phyloP scores from a whole-genome alignment of 2,888 invertebrate species.

The Tuberolachnus salignus region DNA sequence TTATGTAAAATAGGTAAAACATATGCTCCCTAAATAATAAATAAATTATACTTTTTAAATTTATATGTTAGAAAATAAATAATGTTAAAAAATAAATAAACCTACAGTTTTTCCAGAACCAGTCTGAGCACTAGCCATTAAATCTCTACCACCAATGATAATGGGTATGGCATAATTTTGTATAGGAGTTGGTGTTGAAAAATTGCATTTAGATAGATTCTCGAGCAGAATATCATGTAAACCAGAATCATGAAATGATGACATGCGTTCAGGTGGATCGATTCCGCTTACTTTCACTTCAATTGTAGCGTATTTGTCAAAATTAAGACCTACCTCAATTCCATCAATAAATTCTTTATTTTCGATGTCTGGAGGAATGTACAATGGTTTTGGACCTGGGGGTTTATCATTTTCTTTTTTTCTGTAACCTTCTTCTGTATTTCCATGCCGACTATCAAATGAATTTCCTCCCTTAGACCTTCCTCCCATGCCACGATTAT shows the following conservation, averaged over 20 bases:
- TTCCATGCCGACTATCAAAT: conserved; percentile 48
- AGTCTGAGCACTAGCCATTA: conserved; percentile 98
- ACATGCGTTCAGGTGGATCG: conserved; percentile 69
- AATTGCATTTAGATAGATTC: conserved; percentile 81
- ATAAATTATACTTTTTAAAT: background rate
- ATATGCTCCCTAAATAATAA: conserved; percentile 78
- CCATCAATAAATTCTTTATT: conserved; percentile 68
- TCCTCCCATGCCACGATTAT: conserved; percentile 58
- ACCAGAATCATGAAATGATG: conserved; percentile 75
- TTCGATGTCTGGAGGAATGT: conserved; percentile 77
- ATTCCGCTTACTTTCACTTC: conserved; percentile 83
- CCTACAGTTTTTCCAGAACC: conserved; percentile 96
- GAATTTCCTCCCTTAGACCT: conserved; percentile 58
- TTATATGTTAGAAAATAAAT: conserved; percentile 2
- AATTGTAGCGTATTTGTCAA: conserved; percentile 87
- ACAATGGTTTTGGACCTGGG: conserved; percentile 63
- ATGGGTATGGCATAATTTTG: conserved; percentile 91
- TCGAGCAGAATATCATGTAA: conserved; percentile 73
- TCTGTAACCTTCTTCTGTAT: conserved; percentile 6
- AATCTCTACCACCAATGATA: conserved; percentile 78
- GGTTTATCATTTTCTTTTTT: conserved; percentile 38
- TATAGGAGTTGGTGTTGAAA: conserved; percentile 88
- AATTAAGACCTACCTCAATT: conserved; percentile 88
- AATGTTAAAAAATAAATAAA: no score
- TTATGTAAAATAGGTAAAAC: conserved; percentile 84